Evolutionary conservation across 2,797 vertebrate genomes (phyloP).

Genomic region (Astyanax mexicanus): DNA sequence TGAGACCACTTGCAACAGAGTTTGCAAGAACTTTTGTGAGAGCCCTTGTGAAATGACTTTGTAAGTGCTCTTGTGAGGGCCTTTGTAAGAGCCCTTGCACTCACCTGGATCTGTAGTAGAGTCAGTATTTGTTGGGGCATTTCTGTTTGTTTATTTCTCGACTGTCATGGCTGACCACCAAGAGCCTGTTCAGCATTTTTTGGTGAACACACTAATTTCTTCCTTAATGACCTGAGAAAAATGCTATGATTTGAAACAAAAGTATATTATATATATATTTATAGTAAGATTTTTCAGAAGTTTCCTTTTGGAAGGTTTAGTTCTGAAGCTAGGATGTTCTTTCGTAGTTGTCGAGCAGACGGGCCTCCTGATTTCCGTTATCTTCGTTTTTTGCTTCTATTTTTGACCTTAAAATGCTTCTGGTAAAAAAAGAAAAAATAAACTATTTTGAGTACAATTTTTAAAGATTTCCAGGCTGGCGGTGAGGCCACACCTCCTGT

Average conservation of each 20-base stretch:
- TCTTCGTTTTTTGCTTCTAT: constrained; percentile 17
- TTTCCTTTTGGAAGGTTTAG: constrained; percentile 73
- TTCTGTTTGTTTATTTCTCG: constrained; percentile 13
- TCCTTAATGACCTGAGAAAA: constrained; percentile 70
- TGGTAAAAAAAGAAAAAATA: neutral
- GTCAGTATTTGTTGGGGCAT: constrained; percentile 57
- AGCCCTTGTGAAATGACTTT: too few relatives aligned
- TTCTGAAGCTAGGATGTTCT: constrained; percentile 76
- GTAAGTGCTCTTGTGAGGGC: too few relatives aligned
- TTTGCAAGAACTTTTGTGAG: too few relatives aligned
- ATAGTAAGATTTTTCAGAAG: constrained; percentile 74
- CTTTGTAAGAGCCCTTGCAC: too few relatives aligned
- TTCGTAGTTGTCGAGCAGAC: constrained; percentile 60
- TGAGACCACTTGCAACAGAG: too few relatives aligned
- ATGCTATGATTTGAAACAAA: constrained; percentile 66
- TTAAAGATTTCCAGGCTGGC: constrained; percentile 6
- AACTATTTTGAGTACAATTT: constrained; percentile 24
- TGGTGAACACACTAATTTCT: constrained; percentile 71
- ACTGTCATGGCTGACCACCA: constrained; percentile 57
- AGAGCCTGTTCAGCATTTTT: constrained; percentile 61
- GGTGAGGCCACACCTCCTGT: constrained; percentile 51
- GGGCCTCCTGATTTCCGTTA: constrained; percentile 19
- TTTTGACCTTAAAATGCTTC: neutral
- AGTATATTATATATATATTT: constrained; percentile 72
- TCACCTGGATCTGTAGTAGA: constrained; percentile 55